Base-by-base conservation (phyloP, 2,888 invertebrate species). In the Acronicta leporina region DNA sequence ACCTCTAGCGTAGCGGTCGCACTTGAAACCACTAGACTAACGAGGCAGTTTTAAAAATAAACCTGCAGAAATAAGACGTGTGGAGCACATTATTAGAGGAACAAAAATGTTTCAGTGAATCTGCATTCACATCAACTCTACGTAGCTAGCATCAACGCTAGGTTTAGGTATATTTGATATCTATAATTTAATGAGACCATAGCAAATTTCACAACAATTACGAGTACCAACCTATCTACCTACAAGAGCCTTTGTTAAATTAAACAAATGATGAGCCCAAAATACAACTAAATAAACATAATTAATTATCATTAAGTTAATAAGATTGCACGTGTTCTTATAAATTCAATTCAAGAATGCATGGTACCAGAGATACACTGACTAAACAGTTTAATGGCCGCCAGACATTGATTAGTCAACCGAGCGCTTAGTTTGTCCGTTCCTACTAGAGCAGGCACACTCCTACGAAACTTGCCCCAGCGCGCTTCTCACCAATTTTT, bases 341-440 rank as follows among this genome's bases (percentile, higher is more conserved):
- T 53, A 48, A 65, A 60, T 61, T 63, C 30, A 65, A 60, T 61
- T 63, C 30, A 45, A 64, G 68, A 66, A 60, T 66, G 58, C 52
- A 60, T 41, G 61, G 40, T 53, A 50, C 48, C 44, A 52, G 58
- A 66, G 66, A 62, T 59, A 72, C 58, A 58, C 75, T 45, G 51
- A 53, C 66, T 55, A 45, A 53, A 54, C 61, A 54, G 62, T 56
- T 57, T 56, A 56, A 61, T 71, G 69, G 44, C 61, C 72, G 60
- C 55, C 15, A 68, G 46, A 58, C 60, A 55, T 65, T 64, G 66
- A 80, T 77, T 75, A 77, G 63, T 77, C 52, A 57, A 72, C 63
- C 67, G 52, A 20, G 42, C 43, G 46, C 55, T 72, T 66, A 75
- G 75, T 77, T 59, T 51, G 58, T 66, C 55, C 50, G 51, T 62